Percentiles rank a stretch among this genome's conserved stretches.
These are phyloP conservation scores for Phortica magna DNA, from an alignment of 2,888 invertebrate species.

Conservation along the genomic window DNA sequence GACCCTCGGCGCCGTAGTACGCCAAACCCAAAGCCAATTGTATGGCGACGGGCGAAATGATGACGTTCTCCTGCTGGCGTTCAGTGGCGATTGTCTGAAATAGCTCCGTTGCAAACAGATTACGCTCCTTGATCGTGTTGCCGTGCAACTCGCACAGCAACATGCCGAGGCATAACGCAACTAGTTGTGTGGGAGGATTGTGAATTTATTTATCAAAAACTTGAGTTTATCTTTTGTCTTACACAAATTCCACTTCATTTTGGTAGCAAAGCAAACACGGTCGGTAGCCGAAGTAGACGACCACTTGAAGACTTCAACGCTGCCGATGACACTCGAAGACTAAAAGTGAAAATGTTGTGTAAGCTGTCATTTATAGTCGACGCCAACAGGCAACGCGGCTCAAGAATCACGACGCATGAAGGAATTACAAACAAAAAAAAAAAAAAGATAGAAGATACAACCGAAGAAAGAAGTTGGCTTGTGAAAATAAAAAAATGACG, in stretches of 20 bases:
- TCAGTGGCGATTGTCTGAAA: constrained; percentile 71
- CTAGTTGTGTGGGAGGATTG: background rate
- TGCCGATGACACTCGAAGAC: constrained; percentile 62
- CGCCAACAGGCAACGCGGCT: constrained; percentile 49
- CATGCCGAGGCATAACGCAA: constrained; percentile 37
- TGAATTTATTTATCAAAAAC: background rate
- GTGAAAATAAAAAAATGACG: too few relatives aligned
- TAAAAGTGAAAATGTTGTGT: constrained; percentile 63
- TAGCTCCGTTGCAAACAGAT: constrained; percentile 72
- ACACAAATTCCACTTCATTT: constrained; percentile 34
- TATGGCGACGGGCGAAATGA: constrained; percentile 71
- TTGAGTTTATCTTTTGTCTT: constrained; percentile 4
- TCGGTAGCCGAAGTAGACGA: background rate
- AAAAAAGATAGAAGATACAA: background rate
- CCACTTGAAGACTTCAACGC: constrained; percentile 52
- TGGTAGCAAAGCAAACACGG: background rate
- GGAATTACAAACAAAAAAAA: constrained; percentile 25
- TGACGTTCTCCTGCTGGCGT: constrained; percentile 70
- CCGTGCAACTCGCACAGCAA: constrained; percentile 43
- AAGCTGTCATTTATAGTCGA: constrained; percentile 64
- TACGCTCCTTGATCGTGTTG: constrained; percentile 69
- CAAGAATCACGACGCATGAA: constrained; percentile 29
- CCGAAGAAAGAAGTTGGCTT: background rate
- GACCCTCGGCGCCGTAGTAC: constrained; percentile 70
- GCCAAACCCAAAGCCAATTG: constrained; percentile 70